These are phyloP conservation scores for Luehdorfia chinensis DNA, from an alignment of 1,140 invertebrate genomes.

Conservation along the genomic window DNA sequence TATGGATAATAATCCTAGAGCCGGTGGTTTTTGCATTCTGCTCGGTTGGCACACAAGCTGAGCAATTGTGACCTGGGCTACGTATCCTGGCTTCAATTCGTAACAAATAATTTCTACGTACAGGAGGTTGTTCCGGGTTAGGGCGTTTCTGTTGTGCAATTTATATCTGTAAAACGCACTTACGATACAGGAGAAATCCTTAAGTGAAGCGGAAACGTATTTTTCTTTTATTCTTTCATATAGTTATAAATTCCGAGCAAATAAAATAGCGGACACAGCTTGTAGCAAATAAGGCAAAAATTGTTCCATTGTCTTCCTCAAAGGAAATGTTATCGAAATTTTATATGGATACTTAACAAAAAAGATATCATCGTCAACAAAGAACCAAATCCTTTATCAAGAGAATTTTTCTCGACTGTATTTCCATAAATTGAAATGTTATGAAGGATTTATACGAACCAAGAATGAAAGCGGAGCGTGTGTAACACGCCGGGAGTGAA, in stretches of 20 bases:
- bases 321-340: background rate
- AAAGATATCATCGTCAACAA: slow-evolving; percentile 6
- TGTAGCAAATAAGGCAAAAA: no score
- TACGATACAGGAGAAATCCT: background rate
- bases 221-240: no score
- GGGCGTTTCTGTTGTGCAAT: background rate
- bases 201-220: no score
- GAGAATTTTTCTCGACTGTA: slow-evolving; percentile 10
- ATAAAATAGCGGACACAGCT: no score
- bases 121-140: no score
- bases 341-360: background rate
- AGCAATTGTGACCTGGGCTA: no score
- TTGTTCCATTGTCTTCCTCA: background rate
- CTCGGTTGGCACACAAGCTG: no score
- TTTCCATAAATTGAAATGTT: slow-evolving; percentile 20
- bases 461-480: slow-evolving; percentile 21
- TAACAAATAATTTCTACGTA: no score
- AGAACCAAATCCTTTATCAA: slow-evolving; percentile 9
- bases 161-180: background rate
- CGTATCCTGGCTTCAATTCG: no score
- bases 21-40: no score
- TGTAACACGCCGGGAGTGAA: slow-evolving; percentile 26
- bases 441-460: slow-evolving; percentile 33
- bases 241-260: no score
- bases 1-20: no score